phyloP scores from a whole-genome alignment of 2,797 vertebrate species.

The Falco berigora region DNA sequence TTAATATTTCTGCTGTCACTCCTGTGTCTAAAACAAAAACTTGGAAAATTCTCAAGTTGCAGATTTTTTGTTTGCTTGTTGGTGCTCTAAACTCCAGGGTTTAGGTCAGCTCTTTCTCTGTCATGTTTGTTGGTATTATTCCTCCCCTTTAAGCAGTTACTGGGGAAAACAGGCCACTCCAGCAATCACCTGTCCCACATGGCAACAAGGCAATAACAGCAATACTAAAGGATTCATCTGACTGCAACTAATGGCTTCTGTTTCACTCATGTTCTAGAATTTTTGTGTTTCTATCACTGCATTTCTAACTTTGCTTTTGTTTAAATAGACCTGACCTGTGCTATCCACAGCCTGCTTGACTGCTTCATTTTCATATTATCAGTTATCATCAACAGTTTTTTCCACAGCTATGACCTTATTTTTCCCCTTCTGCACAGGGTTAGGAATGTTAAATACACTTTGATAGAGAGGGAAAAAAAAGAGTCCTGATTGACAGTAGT shows the following conservation, averaged over 20 bases:
- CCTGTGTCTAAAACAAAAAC: not conserved
- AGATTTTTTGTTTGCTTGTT: not conserved
- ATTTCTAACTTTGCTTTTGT: not conserved
- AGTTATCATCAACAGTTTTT: conserved; percentile 29
- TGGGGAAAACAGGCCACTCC: not conserved
- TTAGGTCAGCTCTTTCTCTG: not conserved
- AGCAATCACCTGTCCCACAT: not conserved
- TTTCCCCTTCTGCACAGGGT: not conserved
- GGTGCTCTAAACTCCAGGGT: not conserved
- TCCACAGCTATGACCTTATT: conserved; percentile 29
- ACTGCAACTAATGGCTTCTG: not conserved
- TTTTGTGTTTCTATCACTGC: not conserved
- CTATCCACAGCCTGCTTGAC: conserved; percentile 4
- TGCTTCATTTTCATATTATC: conserved; percentile 33
- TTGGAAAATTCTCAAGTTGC: not conserved
- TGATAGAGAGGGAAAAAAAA: not conserved
- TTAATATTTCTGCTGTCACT: not conserved
- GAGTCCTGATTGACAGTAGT: not conserved
- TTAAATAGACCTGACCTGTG: not conserved
- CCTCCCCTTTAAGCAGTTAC: not conserved
- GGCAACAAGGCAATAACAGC: not conserved
- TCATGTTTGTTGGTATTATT: not conserved
- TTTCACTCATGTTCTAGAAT: not conserved
- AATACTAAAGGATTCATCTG: not conserved
- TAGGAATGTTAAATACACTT: conserved; percentile 17